Evolutionary conservation across 2,113 vertebrate genomes (phyloP).

Genomic region (Heloderma charlesbogerti): DNA sequence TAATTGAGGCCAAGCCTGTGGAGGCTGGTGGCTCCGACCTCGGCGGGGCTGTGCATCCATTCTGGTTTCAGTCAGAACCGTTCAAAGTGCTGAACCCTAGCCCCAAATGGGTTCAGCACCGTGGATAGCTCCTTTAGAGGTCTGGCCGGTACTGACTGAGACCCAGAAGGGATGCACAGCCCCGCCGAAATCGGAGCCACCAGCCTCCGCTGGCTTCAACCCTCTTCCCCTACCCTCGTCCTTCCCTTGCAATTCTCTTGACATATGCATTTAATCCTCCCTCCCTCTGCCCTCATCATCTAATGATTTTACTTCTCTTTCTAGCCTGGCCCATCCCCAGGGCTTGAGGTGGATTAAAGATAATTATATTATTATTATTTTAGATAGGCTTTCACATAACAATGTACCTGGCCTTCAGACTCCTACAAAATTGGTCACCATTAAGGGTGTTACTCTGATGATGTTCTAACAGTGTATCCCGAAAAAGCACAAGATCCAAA

Average conservation of each 20-base stretch:
- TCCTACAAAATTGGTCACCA: neutral
- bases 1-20: neutral
- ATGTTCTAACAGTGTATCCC: neutral
- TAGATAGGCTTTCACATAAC: neutral
- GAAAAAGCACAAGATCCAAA: too few species aligned
- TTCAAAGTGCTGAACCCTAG: too few species aligned
- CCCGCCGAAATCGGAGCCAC: too few species aligned
- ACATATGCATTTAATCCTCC: neutral
- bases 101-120: too few species aligned
- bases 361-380: too few species aligned
- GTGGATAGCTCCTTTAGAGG: too few species aligned
- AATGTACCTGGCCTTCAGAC: neutral
- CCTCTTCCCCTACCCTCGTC: neutral
- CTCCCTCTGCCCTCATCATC: neutral
- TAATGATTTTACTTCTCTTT: neutral
- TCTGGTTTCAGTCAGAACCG: too few species aligned
- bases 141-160: too few species aligned
- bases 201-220: neutral
- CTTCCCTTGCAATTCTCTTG: neutral
- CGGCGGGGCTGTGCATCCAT: too few species aligned
- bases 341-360: neutral
- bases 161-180: too few species aligned
- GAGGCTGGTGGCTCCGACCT: too few species aligned
- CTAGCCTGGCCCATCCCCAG: neutral
- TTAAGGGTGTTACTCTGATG: neutral